A percentile compares a stretch with the other conserved stretches of the same genome.
Conservation (phyloP, 1,140 invertebrate genomes). For the Halictus rubicundus region DNA sequence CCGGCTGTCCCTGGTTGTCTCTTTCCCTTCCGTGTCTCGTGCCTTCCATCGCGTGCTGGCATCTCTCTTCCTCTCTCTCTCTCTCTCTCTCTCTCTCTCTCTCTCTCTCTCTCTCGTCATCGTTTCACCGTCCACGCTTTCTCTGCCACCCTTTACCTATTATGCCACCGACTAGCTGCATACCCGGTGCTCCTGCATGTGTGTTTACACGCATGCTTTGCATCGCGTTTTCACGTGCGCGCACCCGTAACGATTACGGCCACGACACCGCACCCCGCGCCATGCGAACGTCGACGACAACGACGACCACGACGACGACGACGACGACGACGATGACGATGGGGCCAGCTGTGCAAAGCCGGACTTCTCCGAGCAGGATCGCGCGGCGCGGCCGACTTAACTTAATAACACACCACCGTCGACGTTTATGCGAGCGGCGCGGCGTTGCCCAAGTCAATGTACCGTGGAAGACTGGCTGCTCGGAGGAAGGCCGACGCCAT, state of each 20-base stretch:
- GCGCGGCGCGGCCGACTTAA: conserved; percentile 42
- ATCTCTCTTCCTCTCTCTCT: conserved; percentile 8
- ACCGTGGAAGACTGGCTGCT: conserved; percentile 24
- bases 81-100: neutral
- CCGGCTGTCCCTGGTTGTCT: too few relatives aligned
- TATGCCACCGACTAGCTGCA: neutral
- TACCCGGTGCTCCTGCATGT: neutral
- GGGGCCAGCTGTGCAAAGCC: conserved; percentile 50
- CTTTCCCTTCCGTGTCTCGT: conserved; percentile 14
- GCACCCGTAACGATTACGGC: conserved; percentile 35
- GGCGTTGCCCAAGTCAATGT: conserved; percentile 49
- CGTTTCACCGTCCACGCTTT: conserved; percentile 5
- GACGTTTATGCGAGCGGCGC: conserved; percentile 63
- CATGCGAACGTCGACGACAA: conserved; percentile 13
- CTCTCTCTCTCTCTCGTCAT: neutral
- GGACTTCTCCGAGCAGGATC: conserved; percentile 27
- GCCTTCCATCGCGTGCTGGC: conserved; percentile 4
- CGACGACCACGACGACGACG: conserved; percentile 25
- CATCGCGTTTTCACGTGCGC: conserved; percentile 53
- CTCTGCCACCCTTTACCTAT: conserved; percentile 23
- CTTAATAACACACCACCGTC: conserved; percentile 54
- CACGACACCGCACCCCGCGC: neutral
- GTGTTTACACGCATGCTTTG: conserved; percentile 61
- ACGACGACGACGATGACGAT: conserved; percentile 22
- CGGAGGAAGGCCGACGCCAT: neutral